Evolutionary conservation across 2,888 invertebrate species (phyloP).

Genomic region (Lymantria dispar): DNA sequence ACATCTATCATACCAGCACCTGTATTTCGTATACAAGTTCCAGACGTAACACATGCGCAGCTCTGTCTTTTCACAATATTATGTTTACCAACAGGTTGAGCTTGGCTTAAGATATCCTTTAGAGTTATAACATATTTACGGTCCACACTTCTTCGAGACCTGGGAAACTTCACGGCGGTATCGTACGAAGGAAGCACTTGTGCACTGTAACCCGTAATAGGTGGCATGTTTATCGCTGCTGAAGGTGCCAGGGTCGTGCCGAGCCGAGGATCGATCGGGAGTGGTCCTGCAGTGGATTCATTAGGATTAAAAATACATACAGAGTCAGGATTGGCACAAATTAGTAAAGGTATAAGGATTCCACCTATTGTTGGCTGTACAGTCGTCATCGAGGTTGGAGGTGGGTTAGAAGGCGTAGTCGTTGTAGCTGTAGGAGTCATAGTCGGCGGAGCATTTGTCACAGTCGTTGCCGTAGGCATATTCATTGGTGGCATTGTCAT

Average conservation of each 20-base stretch:
- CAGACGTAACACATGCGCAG: slow-evolving; percentile 54
- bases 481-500: slow-evolving; percentile 21
- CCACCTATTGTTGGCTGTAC: slow-evolving; percentile 39
- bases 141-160: slow-evolving; percentile 51
- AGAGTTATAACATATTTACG: slow-evolving; percentile 15
- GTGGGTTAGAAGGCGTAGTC: slow-evolving; percentile 26
- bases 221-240: slow-evolving; percentile 52
- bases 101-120: slow-evolving; percentile 26
- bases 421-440: slow-evolving; percentile 26
- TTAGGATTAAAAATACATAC: slow-evolving; percentile 74
- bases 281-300: slow-evolving; percentile 65
- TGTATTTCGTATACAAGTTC: slow-evolving; percentile 57
- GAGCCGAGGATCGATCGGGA: slow-evolving; percentile 72
- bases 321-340: slow-evolving; percentile 68
- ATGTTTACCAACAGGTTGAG: slow-evolving; percentile 34
- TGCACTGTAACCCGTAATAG: slow-evolving; percentile 57
- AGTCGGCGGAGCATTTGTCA: slow-evolving; percentile 23
- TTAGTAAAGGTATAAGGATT: slow-evolving; percentile 57
- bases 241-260: slow-evolving; percentile 65
- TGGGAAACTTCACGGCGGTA: slow-evolving; percentile 66
- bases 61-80: slow-evolving; percentile 63
- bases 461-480: slow-evolving; percentile 20
- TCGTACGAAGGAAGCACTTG: slow-evolving; percentile 52
- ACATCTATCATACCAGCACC: slow-evolving; percentile 84
- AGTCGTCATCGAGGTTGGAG: slow-evolving; percentile 23